phyloP scores from a whole-genome alignment of 1,140 invertebrate genomes.

The Drosophila jambulina region DNA sequence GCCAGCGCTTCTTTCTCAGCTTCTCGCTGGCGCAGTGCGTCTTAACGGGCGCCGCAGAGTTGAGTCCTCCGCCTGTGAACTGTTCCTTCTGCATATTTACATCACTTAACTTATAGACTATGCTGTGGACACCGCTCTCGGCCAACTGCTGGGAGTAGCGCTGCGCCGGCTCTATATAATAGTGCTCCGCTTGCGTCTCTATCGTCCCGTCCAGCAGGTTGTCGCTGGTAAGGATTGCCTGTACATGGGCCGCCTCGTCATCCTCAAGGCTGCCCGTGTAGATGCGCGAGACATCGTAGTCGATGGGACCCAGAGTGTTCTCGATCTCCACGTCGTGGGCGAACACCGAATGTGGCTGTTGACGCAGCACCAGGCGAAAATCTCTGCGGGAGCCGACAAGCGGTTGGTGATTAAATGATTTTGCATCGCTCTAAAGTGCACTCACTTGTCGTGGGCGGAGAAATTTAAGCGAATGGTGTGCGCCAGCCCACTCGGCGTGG shows the following conservation, averaged over 20 bases:
- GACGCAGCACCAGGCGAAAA: slow-evolving; percentile 91
- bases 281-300: slow-evolving; percentile 91
- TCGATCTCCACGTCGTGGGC: slow-evolving; percentile 92
- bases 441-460: slow-evolving; percentile 84
- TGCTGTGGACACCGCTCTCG: slow-evolving; percentile 88
- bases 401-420: slow-evolving; percentile 13
- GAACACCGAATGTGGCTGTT: slow-evolving; percentile 90
- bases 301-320: slow-evolving; percentile 89
- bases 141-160: slow-evolving; percentile 89
- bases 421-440: slow-evolving; percentile 17
- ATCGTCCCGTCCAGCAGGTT: slow-evolving; percentile 96
- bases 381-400: slow-evolving; percentile 87
- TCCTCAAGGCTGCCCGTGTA: slow-evolving; percentile 93
- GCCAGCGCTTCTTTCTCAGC: slow-evolving; percentile 82
- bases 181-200: slow-evolving; percentile 90
- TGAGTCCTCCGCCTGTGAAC: slow-evolving; percentile 47
- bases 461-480: slow-evolving; percentile 84
- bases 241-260: slow-evolving; percentile 93
- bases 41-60: slow-evolving; percentile 51
- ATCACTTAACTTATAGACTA: slow-evolving; percentile 93
- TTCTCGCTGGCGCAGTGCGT: slow-evolving; percentile 83
- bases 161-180: slow-evolving; percentile 94
- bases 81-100: slow-evolving; percentile 87
- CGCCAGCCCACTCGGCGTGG: slow-evolving; percentile 69
- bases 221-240: slow-evolving; percentile 93